phyloP scores from a whole-genome alignment of 2,888 invertebrate species.

The Salpingus planirostris region DNA sequence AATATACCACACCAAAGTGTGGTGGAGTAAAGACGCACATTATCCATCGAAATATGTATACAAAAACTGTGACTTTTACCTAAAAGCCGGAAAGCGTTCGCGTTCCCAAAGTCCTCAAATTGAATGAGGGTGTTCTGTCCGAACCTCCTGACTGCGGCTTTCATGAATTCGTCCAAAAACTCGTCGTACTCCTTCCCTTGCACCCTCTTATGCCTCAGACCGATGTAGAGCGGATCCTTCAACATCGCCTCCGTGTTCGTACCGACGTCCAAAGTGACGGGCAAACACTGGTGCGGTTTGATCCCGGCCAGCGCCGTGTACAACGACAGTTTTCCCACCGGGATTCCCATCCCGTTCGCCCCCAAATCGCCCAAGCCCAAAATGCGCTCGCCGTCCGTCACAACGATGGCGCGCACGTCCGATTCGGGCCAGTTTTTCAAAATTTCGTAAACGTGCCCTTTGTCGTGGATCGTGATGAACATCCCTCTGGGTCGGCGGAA shows the following conservation, averaged over 20 bases:
- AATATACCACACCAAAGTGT: no score
- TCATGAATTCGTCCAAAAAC: slow-evolving; percentile 96
- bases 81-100: slow-evolving; percentile 90
- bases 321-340: slow-evolving; percentile 91
- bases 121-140: slow-evolving; percentile 81
- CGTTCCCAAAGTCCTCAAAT: slow-evolving; percentile 98
- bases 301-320: slow-evolving; percentile 97
- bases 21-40: no score
- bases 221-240: slow-evolving; percentile 93
- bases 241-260: slow-evolving; percentile 80
- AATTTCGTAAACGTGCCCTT: slow-evolving; percentile 89
- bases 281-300: slow-evolving; percentile 90
- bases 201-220: slow-evolving; percentile 75
- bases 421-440: slow-evolving; percentile 89
- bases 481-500: slow-evolving; percentile 87
- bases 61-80: no score
- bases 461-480: slow-evolving; percentile 93
- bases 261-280: slow-evolving; percentile 90
- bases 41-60: no score
- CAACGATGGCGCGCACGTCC: slow-evolving; percentile 82
- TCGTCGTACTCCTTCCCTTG: slow-evolving; percentile 82
- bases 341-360: slow-evolving; percentile 98
- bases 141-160: slow-evolving; percentile 73
- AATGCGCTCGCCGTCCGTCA: slow-evolving; percentile 97
- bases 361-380: slow-evolving; percentile 96